Percentiles rank a stretch among this genome's conserved stretches.
phyloP scores from a whole-genome alignment of 2,113 vertebrate genomes.

The Dinomys branickii region DNA sequence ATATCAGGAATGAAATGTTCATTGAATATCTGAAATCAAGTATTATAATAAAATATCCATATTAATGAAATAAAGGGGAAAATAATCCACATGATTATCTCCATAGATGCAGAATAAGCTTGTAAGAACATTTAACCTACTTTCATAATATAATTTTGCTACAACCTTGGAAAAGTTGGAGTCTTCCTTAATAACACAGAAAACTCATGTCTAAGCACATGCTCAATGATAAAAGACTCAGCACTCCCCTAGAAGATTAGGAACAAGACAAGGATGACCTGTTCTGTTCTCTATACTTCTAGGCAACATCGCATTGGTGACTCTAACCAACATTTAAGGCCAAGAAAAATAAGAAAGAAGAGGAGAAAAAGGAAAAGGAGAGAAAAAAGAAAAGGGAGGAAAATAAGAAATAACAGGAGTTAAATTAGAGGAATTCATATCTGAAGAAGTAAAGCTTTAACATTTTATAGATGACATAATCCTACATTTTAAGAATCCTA shows the following conservation, averaged over 20 bases:
- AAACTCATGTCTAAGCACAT: neutral
- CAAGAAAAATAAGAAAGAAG: neutral
- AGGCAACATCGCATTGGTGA: neutral
- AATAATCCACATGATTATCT: neutral
- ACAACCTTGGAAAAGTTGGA: neutral
- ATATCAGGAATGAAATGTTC: neutral
- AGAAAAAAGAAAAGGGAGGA: neutral
- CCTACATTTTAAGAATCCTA: neutral
- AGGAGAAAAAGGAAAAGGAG: neutral
- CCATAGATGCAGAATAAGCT: neutral
- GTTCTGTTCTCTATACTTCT: neutral
- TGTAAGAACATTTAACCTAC: neutral
- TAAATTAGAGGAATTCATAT: neutral
- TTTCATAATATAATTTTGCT: neutral
- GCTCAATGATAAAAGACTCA: neutral
- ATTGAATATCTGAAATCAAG: neutral
- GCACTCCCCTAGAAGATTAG: neutral
- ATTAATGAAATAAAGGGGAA: constrained; percentile 29
- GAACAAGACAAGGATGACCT: neutral
- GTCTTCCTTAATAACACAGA: neutral
- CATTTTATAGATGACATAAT: neutral
- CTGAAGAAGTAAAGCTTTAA: neutral
- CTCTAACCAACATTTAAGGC: neutral
- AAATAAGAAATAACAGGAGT: too few relatives aligned
- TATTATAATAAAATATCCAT: neutral